Base-by-base conservation (phyloP, 37 sponge, comb jelly and placozoan species). In the Oopsacas minuta region DNA sequence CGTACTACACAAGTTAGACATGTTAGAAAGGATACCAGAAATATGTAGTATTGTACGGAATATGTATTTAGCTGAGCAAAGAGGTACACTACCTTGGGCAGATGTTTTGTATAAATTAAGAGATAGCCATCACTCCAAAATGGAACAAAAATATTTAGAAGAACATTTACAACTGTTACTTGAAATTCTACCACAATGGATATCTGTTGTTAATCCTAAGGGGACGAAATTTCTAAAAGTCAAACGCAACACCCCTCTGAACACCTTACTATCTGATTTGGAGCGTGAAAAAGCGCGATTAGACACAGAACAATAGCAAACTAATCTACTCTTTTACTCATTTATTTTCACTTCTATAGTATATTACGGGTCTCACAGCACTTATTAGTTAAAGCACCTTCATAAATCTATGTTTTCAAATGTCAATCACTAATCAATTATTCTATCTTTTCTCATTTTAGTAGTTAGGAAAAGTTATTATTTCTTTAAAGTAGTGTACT, bases 201-300 rank as follows among this genome's bases (percentile, higher is more conserved):
- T 34, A 10, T 61, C 75, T n/a, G 30, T 10, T 61, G 75, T 61
- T n/a, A 61, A 3, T 10, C 75, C 28, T 61, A 61, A 61, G 22
- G 28, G 28, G 5, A 61, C 75, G 20, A 61, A 61, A n/a, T 61
- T 20, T n/a, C 75, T 61, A 3, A 61, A 61, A 61, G 75, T 61
- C 75, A 61, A 61, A n/a, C 75, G 75, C 1, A 61, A 61, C 22
- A 61, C 75, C 1, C 75, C 75, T 20, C 75, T 61, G 32, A 61
- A 61, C 28, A 61, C 7, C 3, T 34, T 61, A 3, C 75, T 61
- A 7, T 61, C 75, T 61, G 75, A 61, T 61, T 61, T 61, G 75
- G 75, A 12, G 75, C 28, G 75, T 61, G 75, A 61, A 61, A 61
- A 61, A n/a, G 20, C 75, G 75, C 75, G 75, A 25, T 61, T 61